These are phyloP conservation scores for Knipowitschia caucasica DNA, from an alignment of 2,797 vertebrate species.

Conservation along the genomic window DNA sequence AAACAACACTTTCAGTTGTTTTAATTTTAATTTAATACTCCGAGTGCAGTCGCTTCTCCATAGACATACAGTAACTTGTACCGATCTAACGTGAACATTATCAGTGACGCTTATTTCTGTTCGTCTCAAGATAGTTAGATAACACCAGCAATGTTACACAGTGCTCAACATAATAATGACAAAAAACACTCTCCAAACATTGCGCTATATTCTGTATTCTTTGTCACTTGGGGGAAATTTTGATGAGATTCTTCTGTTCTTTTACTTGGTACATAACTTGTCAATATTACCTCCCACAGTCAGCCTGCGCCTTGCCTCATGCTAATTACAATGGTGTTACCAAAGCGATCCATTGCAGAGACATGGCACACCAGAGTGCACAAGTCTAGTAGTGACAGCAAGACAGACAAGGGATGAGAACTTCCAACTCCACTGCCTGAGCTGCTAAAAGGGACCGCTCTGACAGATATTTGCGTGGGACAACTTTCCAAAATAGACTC, in stretches of 20 bases:
- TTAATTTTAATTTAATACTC: too few relatives aligned
- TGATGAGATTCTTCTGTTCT: neutral
- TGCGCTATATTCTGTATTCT: constrained; percentile 19
- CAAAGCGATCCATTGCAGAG: constrained; percentile 17
- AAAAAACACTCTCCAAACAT: too few relatives aligned
- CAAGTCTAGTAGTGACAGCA: constrained; percentile 19
- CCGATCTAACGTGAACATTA: too few relatives aligned
- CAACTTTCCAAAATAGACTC: constrained; percentile 30
- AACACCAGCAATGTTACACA: too few relatives aligned
- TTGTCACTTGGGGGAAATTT: neutral
- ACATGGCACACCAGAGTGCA: constrained; percentile 26
- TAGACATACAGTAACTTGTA: too few relatives aligned
- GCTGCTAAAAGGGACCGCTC: constrained; percentile 32
- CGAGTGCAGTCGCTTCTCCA: too few relatives aligned
- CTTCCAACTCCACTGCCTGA: constrained; percentile 47
- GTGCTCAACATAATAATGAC: too few relatives aligned
- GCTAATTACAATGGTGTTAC: constrained; percentile 39
- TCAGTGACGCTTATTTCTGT: too few relatives aligned
- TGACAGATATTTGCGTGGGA: constrained; percentile 53
- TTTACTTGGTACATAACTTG: constrained; percentile 15
- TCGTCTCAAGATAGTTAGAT: too few relatives aligned
- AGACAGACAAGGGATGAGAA: constrained; percentile 42
- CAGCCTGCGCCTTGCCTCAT: constrained; percentile 17
- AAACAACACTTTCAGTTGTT: too few relatives aligned
- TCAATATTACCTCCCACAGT: constrained; percentile 24